Percentiles rank a stretch among this genome's conserved stretches.
Evolutionary conservation across 2,888 invertebrate genomes (phyloP).

Genomic region (Erpobdella octoculata): DNA sequence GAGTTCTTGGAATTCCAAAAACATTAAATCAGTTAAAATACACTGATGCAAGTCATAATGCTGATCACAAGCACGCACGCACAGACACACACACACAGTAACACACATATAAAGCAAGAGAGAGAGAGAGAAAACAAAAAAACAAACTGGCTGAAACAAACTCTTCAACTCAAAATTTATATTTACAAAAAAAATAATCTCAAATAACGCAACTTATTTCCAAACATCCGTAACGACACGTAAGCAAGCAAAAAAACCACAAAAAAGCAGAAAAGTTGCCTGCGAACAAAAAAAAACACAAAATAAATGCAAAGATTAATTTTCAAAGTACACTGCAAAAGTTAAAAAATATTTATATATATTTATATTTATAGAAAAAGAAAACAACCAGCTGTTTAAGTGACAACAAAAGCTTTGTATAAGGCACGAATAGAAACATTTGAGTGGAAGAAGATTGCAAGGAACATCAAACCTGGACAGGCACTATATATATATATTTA

Average conservation of each 20-base stretch:
- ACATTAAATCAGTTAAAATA: too few relatives aligned
- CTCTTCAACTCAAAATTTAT: too few relatives aligned
- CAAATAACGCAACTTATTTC: too few relatives aligned
- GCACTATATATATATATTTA: neutral
- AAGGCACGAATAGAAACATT: neutral
- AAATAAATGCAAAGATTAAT: too few relatives aligned
- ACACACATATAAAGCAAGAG: neutral
- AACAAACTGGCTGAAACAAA: too few relatives aligned
- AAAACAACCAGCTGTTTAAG: neutral
- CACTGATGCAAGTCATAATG: too few relatives aligned
- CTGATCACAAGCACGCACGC: neutral
- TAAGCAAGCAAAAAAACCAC: neutral
- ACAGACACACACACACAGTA: neutral
- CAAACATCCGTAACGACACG: neutral
- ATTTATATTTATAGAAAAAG: conserved; percentile 4
- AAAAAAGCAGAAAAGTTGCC: neutral
- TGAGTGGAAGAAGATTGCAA: neutral
- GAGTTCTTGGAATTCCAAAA: too few relatives aligned
- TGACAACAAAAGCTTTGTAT: neutral
- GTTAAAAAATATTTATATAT: neutral
- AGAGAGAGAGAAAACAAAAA: neutral
- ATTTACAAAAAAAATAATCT: too few relatives aligned
- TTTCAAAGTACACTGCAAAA: neutral
- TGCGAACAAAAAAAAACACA: neutral
- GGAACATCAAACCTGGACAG: neutral